phyloP scores from a whole-genome alignment of 2,113 vertebrate species.

The Kryptolebias marmoratus region DNA sequence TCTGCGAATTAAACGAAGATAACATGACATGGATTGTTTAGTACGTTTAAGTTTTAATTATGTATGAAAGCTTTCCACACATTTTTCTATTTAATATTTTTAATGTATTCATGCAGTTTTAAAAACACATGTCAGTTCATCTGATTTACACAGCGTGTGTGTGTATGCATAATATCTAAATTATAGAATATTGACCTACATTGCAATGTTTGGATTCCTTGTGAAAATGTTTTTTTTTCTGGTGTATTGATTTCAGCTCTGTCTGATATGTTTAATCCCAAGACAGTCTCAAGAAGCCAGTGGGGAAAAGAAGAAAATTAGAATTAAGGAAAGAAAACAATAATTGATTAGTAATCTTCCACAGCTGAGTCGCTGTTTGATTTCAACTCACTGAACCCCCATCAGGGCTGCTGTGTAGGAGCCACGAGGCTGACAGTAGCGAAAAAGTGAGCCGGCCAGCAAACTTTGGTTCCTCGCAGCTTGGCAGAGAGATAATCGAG shows the following conservation, averaged over 20 bases:
- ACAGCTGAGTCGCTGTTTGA: conserved; percentile 24
- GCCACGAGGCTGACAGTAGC: conserved; percentile 32
- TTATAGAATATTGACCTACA: background rate
- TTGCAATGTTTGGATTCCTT: background rate
- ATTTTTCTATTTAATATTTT: too few species aligned
- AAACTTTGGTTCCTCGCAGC: conserved; percentile 40
- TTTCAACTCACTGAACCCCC: conserved; percentile 19
- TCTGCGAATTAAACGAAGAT: too few species aligned
- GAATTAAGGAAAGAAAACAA: conserved; percentile 44
- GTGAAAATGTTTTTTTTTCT: conserved; percentile 9
- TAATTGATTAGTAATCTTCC: conserved; percentile 27
- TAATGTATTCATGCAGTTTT: too few species aligned
- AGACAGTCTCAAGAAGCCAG: conserved; percentile 13
- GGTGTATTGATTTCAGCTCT: background rate
- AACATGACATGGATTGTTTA: too few species aligned
- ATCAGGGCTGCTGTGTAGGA: conserved; percentile 42
- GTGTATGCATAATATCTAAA: background rate
- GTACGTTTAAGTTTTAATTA: too few species aligned
- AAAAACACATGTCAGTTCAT: too few species aligned
- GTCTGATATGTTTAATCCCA: conserved; percentile 22
- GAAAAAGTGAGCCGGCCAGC: conserved; percentile 46
- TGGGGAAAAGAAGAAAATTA: conserved; percentile 18
- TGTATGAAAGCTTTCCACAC: too few species aligned
- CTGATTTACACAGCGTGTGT: too few species aligned
- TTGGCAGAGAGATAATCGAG: conserved; percentile 59